Evolutionary conservation across 2,113 vertebrate genomes (phyloP).

Genomic region (Chaetura pelagica): DNA sequence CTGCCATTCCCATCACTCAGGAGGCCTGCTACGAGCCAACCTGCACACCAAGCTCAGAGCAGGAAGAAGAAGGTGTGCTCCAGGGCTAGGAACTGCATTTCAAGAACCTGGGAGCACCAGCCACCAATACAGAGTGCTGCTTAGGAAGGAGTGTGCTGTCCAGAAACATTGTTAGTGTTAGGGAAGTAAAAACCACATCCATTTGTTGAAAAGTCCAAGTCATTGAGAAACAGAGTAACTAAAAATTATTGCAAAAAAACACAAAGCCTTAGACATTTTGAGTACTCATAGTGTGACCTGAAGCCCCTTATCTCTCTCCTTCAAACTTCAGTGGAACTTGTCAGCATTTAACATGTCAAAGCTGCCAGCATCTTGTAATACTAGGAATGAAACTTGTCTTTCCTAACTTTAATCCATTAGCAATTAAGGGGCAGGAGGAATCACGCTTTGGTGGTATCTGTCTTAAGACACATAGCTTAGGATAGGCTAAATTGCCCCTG

Average conservation of each 20-base stretch:
- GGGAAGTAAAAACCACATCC: not conserved
- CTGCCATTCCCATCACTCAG: slow-evolving; percentile 95
- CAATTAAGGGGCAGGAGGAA: not conserved
- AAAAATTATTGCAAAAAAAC: not conserved
- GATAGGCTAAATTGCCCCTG: not conserved
- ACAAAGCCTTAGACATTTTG: accelerated
- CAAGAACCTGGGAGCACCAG: not conserved
- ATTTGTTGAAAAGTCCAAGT: not conserved
- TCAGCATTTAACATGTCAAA: not conserved
- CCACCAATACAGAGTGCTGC: not conserved
- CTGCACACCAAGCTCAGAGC: slow-evolving; percentile 92
- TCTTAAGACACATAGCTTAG: not conserved
- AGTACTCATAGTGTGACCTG: not conserved
- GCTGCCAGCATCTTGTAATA: not conserved
- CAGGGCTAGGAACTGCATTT: not conserved
- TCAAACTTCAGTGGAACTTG: not conserved
- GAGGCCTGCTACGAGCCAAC: slow-evolving; percentile 97
- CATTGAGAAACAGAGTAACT: not conserved
- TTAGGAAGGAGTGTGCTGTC: not conserved
- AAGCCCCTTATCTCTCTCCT: not conserved
- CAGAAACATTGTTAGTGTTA: not conserved
- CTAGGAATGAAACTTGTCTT: not conserved
- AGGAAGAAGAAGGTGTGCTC: slow-evolving; percentile 96
- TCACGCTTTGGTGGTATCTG: not conserved
- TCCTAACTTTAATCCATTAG: not conserved